Conservation (phyloP, 2,113 vertebrate species). For the Phainopepla nitens region DNA sequence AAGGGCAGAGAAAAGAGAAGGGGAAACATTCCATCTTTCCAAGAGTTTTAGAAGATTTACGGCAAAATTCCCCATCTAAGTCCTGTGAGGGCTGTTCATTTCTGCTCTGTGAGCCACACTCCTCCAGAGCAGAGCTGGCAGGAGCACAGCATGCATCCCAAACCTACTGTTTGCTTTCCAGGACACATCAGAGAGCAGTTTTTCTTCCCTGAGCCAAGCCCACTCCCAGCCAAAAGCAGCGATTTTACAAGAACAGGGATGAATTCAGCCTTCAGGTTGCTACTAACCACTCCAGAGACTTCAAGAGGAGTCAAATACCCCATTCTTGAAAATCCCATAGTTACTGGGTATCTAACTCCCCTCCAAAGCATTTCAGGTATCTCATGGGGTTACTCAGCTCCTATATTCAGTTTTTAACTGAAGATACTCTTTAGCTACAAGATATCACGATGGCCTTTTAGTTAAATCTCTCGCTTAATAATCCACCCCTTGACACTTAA, state of each 20-base stretch:
- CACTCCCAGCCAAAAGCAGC: neutral
- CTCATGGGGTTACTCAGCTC: neutral
- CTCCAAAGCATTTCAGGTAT: neutral
- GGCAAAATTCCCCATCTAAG: neutral
- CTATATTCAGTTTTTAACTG: neutral
- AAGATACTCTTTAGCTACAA: neutral
- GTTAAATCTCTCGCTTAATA: neutral
- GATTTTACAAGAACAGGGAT: neutral
- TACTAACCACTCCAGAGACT: neutral
- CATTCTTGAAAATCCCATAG: neutral
- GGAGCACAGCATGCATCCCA: neutral
- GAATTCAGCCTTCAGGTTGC: neutral
- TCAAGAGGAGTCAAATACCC: neutral
- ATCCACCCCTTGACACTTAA: neutral
- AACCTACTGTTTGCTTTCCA: neutral
- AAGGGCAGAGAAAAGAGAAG: neutral
- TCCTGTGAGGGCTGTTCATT: neutral
- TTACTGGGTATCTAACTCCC: neutral
- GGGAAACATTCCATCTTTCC: neutral
- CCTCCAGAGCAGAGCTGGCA: slow-evolving; percentile 9
- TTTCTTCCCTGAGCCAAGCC: neutral
- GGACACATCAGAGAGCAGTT: neutral
- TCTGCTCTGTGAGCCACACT: neutral
- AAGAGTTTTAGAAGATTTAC: neutral
- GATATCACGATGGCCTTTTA: neutral